A percentile compares a stretch with the other conserved stretches of the same genome.
phyloP scores from a whole-genome alignment of 2,888 invertebrate species.

The Pimpla rufipes region DNA sequence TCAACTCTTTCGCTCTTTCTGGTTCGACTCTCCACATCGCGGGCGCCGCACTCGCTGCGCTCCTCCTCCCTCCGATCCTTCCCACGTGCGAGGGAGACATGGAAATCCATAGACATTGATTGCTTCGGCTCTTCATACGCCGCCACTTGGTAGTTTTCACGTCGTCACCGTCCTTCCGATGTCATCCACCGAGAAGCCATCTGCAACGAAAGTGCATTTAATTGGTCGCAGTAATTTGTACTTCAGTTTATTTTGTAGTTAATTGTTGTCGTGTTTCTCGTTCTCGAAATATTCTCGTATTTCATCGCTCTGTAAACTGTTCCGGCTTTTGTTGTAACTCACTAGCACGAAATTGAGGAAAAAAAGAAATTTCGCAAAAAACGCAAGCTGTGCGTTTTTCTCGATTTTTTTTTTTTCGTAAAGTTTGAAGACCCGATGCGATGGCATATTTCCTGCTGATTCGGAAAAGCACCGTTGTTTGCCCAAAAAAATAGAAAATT shows the following conservation, averaged over 20 bases:
- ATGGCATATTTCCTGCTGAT: too few species aligned
- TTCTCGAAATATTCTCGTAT: too few species aligned
- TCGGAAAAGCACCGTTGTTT: too few species aligned
- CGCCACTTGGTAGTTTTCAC: background rate
- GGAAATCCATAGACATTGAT: conserved; percentile 82
- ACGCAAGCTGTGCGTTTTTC: too few species aligned
- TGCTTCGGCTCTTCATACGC: conserved; percentile 71
- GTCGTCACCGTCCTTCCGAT: background rate
- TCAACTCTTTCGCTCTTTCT: conserved; percentile 52
- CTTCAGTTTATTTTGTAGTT: background rate
- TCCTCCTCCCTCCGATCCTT: conserved; percentile 54
- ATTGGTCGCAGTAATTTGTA: background rate
- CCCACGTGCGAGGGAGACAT: conserved; percentile 73
- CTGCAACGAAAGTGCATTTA: background rate
- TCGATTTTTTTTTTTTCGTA: too few species aligned
- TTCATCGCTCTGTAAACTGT: too few species aligned
- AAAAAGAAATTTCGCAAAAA: too few species aligned
- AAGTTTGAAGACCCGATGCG: too few species aligned
- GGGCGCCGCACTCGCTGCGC: conserved; percentile 25
- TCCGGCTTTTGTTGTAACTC: too few species aligned
- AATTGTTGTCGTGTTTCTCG: too few species aligned
- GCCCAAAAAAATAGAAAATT: too few species aligned
- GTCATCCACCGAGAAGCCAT: background rate
- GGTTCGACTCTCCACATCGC: conserved; percentile 41
- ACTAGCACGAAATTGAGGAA: too few species aligned